Evolutionary conservation across 2,888 invertebrate genomes (phyloP).

Genomic region (Drosophila neotestacea): DNA sequence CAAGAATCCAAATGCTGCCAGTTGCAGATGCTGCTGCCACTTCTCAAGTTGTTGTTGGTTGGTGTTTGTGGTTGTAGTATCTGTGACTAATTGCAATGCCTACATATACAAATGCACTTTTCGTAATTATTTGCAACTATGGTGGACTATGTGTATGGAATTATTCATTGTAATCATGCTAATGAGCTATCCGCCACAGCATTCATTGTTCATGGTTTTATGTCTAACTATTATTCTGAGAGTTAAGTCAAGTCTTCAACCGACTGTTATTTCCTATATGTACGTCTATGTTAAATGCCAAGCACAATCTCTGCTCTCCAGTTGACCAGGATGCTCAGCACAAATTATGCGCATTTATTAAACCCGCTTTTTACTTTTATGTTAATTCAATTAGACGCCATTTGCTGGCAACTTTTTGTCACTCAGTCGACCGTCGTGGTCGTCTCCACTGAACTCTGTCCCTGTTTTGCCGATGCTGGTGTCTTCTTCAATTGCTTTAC

Average conservation of each 20-base stretch:
- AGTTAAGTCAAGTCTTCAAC: conserved; percentile 23
- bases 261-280: conserved; percentile 56
- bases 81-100: conserved; percentile 77
- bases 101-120: conserved; percentile 71
- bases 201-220: conserved; percentile 22
- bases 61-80: conserved; percentile 51
- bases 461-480: conserved; percentile 53
- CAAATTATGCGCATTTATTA: conserved; percentile 67
- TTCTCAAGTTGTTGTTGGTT: conserved; percentile 21
- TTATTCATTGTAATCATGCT: conserved; percentile 77
- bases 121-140: conserved; percentile 74
- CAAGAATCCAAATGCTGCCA: conserved; percentile 68
- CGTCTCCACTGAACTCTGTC: conserved; percentile 52
- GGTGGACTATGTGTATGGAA: conserved; percentile 50
- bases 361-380: conserved; percentile 66
- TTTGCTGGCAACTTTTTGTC: conserved; percentile 50
- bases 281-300: conserved; percentile 56
- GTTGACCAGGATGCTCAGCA: conserved; percentile 67
- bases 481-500: conserved; percentile 74
- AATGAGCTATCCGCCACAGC: conserved; percentile 62
- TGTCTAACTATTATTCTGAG: conserved; percentile 34
- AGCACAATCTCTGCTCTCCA: conserved; percentile 31
- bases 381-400: conserved; percentile 74
- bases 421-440: conserved; percentile 27
- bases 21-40: conserved; percentile 40